These are phyloP conservation scores for Ethmia dodecea DNA, from an alignment of 2,888 invertebrate genomes.

Conservation along the genomic window DNA sequence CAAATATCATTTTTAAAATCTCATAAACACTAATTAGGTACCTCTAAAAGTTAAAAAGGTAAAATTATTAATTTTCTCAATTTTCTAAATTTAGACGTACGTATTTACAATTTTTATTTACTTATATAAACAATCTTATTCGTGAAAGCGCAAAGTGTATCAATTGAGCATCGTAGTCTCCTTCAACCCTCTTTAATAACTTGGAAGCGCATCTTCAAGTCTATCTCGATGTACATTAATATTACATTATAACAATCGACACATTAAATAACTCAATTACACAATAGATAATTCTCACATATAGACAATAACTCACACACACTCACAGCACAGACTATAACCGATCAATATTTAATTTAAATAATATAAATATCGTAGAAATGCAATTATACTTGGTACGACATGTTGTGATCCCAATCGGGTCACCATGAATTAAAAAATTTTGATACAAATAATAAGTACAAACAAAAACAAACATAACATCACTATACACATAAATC, in stretches of 20 bases:
- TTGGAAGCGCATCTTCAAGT: conserved; percentile 50
- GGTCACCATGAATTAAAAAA: conserved; percentile 50
- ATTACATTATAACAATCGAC: conserved; percentile 56
- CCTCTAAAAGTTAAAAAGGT: conserved; percentile 53
- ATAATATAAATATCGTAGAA: conserved; percentile 74
- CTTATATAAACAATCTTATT: conserved; percentile 59
- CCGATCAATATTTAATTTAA: conserved; percentile 66
- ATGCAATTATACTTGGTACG: conserved; percentile 76
- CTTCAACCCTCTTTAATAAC: conserved; percentile 36
- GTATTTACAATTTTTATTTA: conserved; percentile 60
- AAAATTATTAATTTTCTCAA: conserved; percentile 45
- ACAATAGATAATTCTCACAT: conserved; percentile 51
- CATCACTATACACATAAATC: conserved; percentile 60
- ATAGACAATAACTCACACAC: too few relatives aligned
- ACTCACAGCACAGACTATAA: conserved; percentile 69
- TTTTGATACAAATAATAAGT: conserved; percentile 56
- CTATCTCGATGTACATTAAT: conserved; percentile 33
- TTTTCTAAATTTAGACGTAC: conserved; percentile 64
- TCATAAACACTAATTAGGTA: conserved; percentile 73
- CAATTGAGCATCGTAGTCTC: conserved; percentile 68
- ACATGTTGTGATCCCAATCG: conserved; percentile 43
- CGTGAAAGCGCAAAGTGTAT: conserved; percentile 67
- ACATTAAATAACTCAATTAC: conserved; percentile 72
- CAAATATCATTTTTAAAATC: conserved; percentile 61
- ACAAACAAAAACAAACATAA: conserved; percentile 74